A percentile compares a stretch with the other conserved stretches of the same genome.
phyloP scores from a whole-genome alignment of 2,113 vertebrate species.

The Calypte anna region DNA sequence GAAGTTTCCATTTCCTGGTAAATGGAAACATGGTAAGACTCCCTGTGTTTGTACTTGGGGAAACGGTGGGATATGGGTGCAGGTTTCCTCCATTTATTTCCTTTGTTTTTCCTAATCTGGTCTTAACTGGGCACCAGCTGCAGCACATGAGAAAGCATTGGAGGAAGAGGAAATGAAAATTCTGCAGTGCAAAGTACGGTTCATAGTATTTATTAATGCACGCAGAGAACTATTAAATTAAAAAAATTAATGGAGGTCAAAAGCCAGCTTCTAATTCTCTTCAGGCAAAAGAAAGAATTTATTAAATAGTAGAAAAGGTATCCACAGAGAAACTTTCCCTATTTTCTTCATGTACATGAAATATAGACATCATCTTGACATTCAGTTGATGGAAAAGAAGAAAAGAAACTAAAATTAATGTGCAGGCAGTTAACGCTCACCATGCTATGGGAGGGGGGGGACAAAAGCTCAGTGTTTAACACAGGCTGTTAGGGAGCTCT shows the following conservation, averaged over 20 bases:
- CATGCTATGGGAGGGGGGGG: not conserved
- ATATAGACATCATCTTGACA: constrained; percentile 71
- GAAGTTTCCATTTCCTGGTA: not conserved
- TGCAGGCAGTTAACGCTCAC: not conserved
- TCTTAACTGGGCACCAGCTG: not conserved
- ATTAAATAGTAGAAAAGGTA: constrained; percentile 55
- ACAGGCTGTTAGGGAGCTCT: constrained; percentile 8
- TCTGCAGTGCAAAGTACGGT: not conserved
- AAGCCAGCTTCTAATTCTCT: constrained; percentile 66
- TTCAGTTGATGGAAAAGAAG: constrained; percentile 51
- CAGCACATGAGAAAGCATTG: constrained; percentile 1
- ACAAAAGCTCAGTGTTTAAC: not conserved
- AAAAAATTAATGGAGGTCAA: constrained; percentile 71
- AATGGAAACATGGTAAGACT: not conserved
- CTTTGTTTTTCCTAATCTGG: constrained; percentile 22
- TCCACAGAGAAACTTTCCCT: constrained; percentile 14
- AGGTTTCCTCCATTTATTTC: not conserved
- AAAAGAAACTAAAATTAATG: constrained; percentile 45
- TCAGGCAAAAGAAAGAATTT: constrained; percentile 62
- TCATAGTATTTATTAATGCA: constrained; percentile 37
- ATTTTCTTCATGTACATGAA: constrained; percentile 32
- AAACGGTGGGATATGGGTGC: not conserved
- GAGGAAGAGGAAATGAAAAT: constrained; percentile 40
- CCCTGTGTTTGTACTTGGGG: not conserved
- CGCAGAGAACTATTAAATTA: constrained; percentile 59